Evolutionary conservation across 1,140 invertebrate genomes (phyloP), one percentile per base, ranked within the genome.

Genomic region (Trichomalopsis sarcophagae): DNA sequence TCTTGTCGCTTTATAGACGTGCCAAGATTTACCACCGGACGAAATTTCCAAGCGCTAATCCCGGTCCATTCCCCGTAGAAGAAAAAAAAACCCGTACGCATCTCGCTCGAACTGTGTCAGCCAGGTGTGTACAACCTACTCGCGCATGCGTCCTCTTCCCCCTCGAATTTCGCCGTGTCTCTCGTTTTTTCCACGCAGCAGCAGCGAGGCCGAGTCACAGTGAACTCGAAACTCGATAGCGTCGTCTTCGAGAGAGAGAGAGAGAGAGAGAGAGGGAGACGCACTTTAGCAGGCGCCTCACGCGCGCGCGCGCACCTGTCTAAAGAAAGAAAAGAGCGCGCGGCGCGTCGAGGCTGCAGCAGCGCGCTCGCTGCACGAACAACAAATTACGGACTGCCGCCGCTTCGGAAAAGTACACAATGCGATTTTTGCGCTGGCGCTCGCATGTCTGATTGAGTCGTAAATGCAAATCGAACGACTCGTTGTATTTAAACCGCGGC

Each of bases 151-250:
- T 62, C 27, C 21, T 47, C 9, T 50, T 66, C 33, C 33, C 40
- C 55, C 55, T 62, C 21, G 55, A 62, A 62, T 62, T 44, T 36
- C n/a, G 14, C 6, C 33, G 33, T 62, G 7, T 13, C 36, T 13
- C 36, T 40, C 75, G n/a, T 86, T 84, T 81, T 82, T 79, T 84
- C 40, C 66, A 77, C 81, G 68, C 47, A 47, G 17, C 11, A 23
- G 40, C 33, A 36, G 40, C 7, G 66, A 50, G 76, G 21, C 82
- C 82, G 66, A 84, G 82, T 77, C 82, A 83, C 82, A 62, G 66
- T 73, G 44, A 84, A 84, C 82, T 83, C 82, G 82, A 83, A 83
- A 83, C 82, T 77, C 75, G 82, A 83, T 76, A 83, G 73, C 81
- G 36, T 47, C 21, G 40, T 44, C 40, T 0, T 36, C 2, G 33